Base-by-base conservation (phyloP, 2,888 invertebrate genomes). In the Stenoptilia bipunctidactyla region DNA sequence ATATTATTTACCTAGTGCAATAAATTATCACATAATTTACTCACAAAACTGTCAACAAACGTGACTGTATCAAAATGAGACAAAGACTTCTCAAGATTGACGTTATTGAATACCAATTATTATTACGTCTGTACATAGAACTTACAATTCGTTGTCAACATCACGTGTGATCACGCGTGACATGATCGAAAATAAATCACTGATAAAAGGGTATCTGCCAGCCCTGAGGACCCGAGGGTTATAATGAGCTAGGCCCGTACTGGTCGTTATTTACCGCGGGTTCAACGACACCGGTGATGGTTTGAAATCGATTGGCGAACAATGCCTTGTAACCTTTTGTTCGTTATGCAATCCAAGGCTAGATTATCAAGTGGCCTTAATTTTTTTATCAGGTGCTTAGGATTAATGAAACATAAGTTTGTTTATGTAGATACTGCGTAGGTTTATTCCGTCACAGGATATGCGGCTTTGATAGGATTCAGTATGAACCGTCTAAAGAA, bases 311-410 rank as follows among this genome's bases (percentile, higher is more conserved):
- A 30, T 30, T 12, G 2, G 20, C 20, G 12, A 30, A 30, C 30
- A 10, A 9, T 30, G 30, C n/a, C 20, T 20, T 8, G 20, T 20
- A 20, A 20, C 20, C 20, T 20, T 20, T 20, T 20, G 20, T 30
- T 30, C 30, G 12, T 30, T 30, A 30, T 30, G 30, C 12, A 30
- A 30, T 30, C 30, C 30, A 30, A 30, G 30, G 30, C 30, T 30
- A 12, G 20, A 30, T 12, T 8, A 30, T n/a, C 12, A 30, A 3
- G 3, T 10, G 30, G 30, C 30, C 30, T 30, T 30, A 30, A 30
- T 30, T 30, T 30, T 20, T 30, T 30, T 30, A 30, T 30, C 30
- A 30, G 30, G 2, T 30, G 30, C 8, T 20, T 20, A n/a, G 25
- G 25, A 9, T 25, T 25, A 25, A 25, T 25, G 25, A 9, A 25